phyloP scores from a whole-genome alignment of 2,797 vertebrate genomes.

The Chlorospingus semifuscus region DNA sequence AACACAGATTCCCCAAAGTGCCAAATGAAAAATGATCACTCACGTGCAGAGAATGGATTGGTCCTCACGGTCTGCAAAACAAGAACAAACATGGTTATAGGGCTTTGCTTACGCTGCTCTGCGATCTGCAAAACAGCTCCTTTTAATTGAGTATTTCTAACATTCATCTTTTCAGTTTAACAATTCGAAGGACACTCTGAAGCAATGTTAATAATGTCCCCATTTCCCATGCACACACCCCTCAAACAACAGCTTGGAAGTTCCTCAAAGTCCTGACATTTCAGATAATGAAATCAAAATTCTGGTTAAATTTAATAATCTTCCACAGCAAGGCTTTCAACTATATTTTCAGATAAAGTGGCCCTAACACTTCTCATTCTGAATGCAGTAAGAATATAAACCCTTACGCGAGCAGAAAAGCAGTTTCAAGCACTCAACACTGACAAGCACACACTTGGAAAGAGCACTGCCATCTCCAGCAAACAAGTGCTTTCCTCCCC shows the following conservation, averaged over 20 bases:
- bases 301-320: not conserved
- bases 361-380: not conserved
- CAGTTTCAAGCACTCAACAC: not conserved
- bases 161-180: not conserved
- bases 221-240: not conserved
- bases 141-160: not conserved
- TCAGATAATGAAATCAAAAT: not conserved
- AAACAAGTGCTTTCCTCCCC: not conserved
- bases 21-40: slow-evolving; percentile 70
- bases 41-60: slow-evolving; percentile 99
- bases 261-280: not conserved
- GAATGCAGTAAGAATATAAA: not conserved
- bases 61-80: slow-evolving; percentile 92
- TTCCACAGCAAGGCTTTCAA: not conserved
- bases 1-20: not conserved
- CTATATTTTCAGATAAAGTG: not conserved
- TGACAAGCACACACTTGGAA: not conserved
- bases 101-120: not conserved
- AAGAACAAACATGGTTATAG: slow-evolving; percentile 19
- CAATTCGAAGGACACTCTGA: not conserved
- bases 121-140: not conserved
- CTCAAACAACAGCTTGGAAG: not conserved
- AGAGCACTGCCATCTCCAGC: not conserved
- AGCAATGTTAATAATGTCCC: not conserved
- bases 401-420: not conserved